Evolutionary conservation across 2,113 vertebrate species (phyloP), one percentile per base, ranked within the genome.

Genomic region (Pollachius pollachius): DNA sequence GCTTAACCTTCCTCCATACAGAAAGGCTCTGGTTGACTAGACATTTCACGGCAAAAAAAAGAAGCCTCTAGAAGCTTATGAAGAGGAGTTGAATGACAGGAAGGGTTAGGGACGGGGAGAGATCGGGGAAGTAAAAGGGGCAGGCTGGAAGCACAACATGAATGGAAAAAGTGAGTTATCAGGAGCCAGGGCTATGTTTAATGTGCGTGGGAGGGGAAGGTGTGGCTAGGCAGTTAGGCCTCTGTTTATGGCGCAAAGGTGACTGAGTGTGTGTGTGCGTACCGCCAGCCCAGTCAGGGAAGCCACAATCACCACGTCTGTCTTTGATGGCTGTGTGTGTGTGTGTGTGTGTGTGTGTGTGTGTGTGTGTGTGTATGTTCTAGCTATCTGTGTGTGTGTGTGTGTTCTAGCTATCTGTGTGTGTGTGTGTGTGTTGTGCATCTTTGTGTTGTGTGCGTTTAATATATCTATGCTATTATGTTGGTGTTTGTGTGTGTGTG

Each of bases 91-190:
- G 73, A 68, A 34, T 3, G 30, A 34, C 30, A 34, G 30, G 30
- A 34, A 61, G 27, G 64, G 37, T 30, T 17, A 23, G 12, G 9
- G 64, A 30, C 64, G 71, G 62, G 37, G 71, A 68, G 73, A 68
- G 58, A 76, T 70, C 71, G 67, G 71, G 72, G 70, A 21, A 30
- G 66, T 61, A 52, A 72, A 67, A 75, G 76, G 41, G 2, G 41
- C 41, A 48, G 2, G 41, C 41, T 13, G 41, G 41, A 11, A 13
- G 41, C 41, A 48, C 41, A 48, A 48, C 41, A 48, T 48, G 64
- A 60, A 81, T 65, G 84, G 87, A 88, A 89, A 89, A 75, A 84
- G 13, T 82, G 84, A 67, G 80, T 79, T 75, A 75, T 65, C 77
- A 82, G 63, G 62, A 67, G 37, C 23, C n/a, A 13, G 64, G 34